Evolutionary conservation across 2,113 vertebrate species (phyloP).

Genomic region (Xenopus laevis): DNA sequence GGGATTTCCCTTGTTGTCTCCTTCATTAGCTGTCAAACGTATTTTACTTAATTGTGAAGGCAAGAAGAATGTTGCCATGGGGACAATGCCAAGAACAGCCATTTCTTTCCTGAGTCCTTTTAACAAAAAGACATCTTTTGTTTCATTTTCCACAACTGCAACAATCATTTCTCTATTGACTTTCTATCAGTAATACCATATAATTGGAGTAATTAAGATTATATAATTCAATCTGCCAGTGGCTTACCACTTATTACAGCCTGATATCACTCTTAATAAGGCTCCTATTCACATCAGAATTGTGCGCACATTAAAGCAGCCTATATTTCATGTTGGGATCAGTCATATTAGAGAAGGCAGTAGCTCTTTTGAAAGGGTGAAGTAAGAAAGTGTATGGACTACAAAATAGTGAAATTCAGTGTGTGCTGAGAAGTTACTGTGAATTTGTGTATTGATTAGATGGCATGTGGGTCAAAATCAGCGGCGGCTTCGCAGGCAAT

Average conservation of each 20-base stretch:
- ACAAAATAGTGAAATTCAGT: no score
- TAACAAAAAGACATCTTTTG: slow-evolving; percentile 25
- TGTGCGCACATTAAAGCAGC: slow-evolving; percentile 6
- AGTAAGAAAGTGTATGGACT: no score
- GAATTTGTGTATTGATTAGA: no score
- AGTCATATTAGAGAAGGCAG: no score
- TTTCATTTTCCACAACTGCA: slow-evolving; percentile 24
- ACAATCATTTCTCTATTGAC: slow-evolving; percentile 21
- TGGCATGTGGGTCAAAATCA: no score
- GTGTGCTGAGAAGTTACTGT: no score
- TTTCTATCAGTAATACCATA: slow-evolving; percentile 18
- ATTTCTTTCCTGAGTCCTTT: slow-evolving; percentile 13
- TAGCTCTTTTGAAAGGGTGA: no score
- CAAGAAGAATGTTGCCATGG: slow-evolving; percentile 7
- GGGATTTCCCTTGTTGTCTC: not conserved
- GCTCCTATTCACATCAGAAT: slow-evolving; percentile 14
- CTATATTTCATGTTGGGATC: slow-evolving; percentile 5
- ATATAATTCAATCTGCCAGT: slow-evolving; percentile 32
- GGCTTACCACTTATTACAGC: slow-evolving; percentile 13
- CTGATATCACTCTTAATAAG: slow-evolving; percentile 20
- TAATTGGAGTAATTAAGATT: slow-evolving; percentile 35
- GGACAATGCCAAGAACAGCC: not conserved
- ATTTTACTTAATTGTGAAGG: slow-evolving; percentile 1
- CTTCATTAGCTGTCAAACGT: slow-evolving; percentile 1
- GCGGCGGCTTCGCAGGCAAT: no score